These are phyloP conservation scores for Gorsachius goisagi DNA, from an alignment of 2,113 vertebrate species.

Conservation along the genomic window DNA sequence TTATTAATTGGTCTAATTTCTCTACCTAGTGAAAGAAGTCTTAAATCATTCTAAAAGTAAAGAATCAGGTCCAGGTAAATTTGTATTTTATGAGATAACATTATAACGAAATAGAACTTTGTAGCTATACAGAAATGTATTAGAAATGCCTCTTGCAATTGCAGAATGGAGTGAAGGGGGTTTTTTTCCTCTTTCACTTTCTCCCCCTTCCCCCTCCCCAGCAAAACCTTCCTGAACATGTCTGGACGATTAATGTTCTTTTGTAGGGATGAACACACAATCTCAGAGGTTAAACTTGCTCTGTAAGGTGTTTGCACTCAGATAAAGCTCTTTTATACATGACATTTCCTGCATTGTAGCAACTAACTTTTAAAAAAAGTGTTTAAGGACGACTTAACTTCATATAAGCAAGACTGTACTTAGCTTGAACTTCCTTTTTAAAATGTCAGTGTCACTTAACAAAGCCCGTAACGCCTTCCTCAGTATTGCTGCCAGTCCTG, in stretches of 20 bases:
- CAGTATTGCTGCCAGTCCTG: neutral
- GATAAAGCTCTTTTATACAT: constrained; percentile 3
- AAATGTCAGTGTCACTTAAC: neutral
- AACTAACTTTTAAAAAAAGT: neutral
- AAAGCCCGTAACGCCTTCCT: neutral
- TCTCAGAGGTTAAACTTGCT: neutral
- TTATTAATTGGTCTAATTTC: constrained; percentile 18
- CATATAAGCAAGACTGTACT: neutral
- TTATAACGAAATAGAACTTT: neutral
- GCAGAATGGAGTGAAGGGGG: neutral
- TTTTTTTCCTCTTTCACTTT: neutral
- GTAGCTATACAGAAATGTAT: neutral
- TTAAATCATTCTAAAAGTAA: neutral
- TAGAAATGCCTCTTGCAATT: neutral
- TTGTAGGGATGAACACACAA: neutral
- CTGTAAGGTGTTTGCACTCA: constrained; percentile 4
- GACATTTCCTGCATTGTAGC: constrained; percentile 7
- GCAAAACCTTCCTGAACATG: neutral
- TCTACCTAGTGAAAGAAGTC: neutral
- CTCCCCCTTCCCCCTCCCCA: too few relatives aligned
- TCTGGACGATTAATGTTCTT: neutral
- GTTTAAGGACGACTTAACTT: neutral
- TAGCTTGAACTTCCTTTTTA: neutral
- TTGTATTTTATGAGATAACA: neutral
- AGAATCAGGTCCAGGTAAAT: neutral